phyloP scores from a whole-genome alignment of 1,140 invertebrate species.

The Trichonephila clavata region DNA sequence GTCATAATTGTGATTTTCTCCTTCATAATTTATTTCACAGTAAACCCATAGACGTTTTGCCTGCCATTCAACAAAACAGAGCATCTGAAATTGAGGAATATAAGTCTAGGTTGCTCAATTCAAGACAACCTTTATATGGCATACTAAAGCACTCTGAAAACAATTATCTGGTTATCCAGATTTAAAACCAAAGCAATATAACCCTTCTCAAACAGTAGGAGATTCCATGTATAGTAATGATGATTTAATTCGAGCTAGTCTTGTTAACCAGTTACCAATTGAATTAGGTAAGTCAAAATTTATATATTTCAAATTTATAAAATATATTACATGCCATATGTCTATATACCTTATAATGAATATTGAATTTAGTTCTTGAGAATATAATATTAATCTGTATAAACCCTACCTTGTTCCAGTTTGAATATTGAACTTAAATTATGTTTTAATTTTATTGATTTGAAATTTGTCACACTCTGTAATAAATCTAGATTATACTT shows the following conservation, averaged over 20 bases:
- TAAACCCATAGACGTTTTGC: slow-evolving; percentile 29
- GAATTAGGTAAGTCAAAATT: slow-evolving; percentile 23
- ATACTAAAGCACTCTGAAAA: slow-evolving; percentile 58
- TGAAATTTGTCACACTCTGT: no score
- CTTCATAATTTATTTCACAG: not conserved
- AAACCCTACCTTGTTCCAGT: no score
- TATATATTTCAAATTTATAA: no score
- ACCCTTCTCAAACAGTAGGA: not conserved
- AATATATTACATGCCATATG: no score
- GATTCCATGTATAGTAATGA: slow-evolving; percentile 58
- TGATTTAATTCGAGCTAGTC: slow-evolving; percentile 66
- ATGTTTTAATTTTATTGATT: no score
- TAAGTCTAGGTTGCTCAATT: slow-evolving; percentile 10
- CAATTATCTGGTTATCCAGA: slow-evolving; percentile 39
- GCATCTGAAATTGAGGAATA: slow-evolving; percentile 58
- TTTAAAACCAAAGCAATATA: slow-evolving; percentile 28
- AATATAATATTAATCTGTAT: no score
- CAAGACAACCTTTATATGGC: not conserved
- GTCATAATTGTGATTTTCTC: no score
- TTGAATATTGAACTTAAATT: no score
- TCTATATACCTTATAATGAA: no score
- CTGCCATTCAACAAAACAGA: slow-evolving; percentile 14
- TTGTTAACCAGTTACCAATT: slow-evolving; percentile 62
- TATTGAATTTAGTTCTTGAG: not conserved
- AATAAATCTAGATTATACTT: no score